These are phyloP conservation scores for Tragelaphus eurycerus DNA, from an alignment of 2,797 vertebrate species.

Conservation along the genomic window DNA sequence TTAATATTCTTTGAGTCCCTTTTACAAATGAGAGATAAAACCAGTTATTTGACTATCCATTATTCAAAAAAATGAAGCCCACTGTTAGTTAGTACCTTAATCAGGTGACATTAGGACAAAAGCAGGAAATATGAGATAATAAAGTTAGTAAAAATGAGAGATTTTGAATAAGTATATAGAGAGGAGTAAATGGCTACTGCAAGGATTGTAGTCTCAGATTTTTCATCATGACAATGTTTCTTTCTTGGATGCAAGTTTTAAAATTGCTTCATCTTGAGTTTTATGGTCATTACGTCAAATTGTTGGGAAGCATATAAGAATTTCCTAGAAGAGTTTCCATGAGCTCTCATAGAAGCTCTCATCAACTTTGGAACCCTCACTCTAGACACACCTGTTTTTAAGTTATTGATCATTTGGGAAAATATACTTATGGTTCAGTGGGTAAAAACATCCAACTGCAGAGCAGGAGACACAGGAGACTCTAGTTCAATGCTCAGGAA, in stretches of 20 bases:
- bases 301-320: background rate
- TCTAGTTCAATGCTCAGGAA: background rate
- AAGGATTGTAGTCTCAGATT: background rate
- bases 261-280: background rate
- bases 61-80: background rate
- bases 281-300: background rate
- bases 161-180: background rate
- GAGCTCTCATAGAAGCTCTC: background rate
- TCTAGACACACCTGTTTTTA: background rate
- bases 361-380: background rate
- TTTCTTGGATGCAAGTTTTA: background rate
- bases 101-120: background rate
- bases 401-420: background rate
- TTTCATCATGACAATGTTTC: background rate
- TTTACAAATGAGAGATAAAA: background rate
- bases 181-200: background rate
- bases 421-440: background rate
- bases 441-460: background rate
- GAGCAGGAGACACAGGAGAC: background rate
- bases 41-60: background rate
- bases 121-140: background rate
- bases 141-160: background rate
- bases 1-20: background rate
- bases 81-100: background rate
- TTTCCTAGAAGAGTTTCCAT: accelerated